phyloP scores from a whole-genome alignment of 2,113 vertebrate species.

The Oreochromis niloticus region DNA sequence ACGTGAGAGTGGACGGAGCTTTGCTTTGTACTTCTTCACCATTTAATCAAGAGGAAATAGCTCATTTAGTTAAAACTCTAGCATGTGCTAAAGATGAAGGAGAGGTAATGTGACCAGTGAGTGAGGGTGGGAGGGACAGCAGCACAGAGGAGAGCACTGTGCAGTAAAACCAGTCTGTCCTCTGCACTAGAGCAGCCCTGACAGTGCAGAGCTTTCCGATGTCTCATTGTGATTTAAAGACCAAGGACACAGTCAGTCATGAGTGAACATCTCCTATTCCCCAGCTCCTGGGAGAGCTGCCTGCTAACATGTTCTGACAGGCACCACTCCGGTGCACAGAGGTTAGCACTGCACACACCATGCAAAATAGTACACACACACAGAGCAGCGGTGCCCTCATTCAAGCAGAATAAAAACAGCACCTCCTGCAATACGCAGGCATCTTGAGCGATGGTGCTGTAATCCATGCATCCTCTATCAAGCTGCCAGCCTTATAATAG shows the following conservation, averaged over 20 bases:
- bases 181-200: neutral
- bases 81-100: neutral
- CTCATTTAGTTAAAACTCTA: neutral
- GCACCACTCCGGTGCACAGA: neutral
- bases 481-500: neutral
- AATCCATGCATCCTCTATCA: neutral
- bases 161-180: neutral
- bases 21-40: neutral
- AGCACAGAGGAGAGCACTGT: neutral
- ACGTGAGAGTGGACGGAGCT: neutral
- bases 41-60: neutral
- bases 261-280: neutral
- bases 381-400: neutral
- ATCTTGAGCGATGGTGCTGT: neutral
- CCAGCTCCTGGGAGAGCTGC: neutral
- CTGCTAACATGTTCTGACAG: constrained; percentile 36
- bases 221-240: constrained; percentile 44
- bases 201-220: constrained; percentile 21
- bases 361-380: neutral
- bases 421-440: neutral
- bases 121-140: neutral
- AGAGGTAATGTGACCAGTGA: neutral
- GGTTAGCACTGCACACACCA: neutral
- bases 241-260: neutral
- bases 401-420: neutral